These are phyloP conservation scores for Helicoverpa armigera DNA, from an alignment of 1,140 invertebrate species.

Conservation along the genomic window DNA sequence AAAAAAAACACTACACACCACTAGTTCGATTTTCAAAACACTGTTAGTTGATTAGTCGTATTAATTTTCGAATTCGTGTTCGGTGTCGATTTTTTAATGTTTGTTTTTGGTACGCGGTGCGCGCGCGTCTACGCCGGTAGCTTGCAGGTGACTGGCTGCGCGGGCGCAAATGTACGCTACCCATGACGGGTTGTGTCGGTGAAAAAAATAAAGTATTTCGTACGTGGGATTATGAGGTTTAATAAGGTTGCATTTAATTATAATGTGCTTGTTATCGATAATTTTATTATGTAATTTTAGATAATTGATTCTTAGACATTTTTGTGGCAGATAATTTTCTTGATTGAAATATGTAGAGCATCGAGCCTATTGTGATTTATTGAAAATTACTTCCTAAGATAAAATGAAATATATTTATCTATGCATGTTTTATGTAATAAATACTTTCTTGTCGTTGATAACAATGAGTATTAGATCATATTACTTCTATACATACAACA, in stretches of 20 bases:
- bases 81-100: slow-evolving; percentile 64
- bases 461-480: background rate
- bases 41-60: slow-evolving; percentile 68
- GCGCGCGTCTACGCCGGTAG: slow-evolving; percentile 74
- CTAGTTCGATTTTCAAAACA: slow-evolving; percentile 59
- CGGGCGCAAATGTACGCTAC: slow-evolving; percentile 57
- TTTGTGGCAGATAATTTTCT: background rate
- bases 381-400: too few species aligned
- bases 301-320: background rate
- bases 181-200: slow-evolving; percentile 62
- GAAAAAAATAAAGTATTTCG: slow-evolving; percentile 59
- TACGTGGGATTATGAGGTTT: slow-evolving; percentile 60
- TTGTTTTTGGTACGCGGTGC: slow-evolving; percentile 57
- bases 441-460: background rate
- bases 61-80: slow-evolving; percentile 62
- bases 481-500: background rate
- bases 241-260: slow-evolving; percentile 45
- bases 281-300: slow-evolving; percentile 24
- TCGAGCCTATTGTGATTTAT: too few species aligned
- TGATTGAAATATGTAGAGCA: too few species aligned
- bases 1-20: slow-evolving; percentile 65
- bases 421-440: background rate
- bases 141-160: slow-evolving; percentile 81
- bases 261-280: slow-evolving; percentile 24
- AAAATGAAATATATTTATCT: too few species aligned